Conservation (phyloP, 2,888 invertebrate species). For the Calliopum simillimum region DNA sequence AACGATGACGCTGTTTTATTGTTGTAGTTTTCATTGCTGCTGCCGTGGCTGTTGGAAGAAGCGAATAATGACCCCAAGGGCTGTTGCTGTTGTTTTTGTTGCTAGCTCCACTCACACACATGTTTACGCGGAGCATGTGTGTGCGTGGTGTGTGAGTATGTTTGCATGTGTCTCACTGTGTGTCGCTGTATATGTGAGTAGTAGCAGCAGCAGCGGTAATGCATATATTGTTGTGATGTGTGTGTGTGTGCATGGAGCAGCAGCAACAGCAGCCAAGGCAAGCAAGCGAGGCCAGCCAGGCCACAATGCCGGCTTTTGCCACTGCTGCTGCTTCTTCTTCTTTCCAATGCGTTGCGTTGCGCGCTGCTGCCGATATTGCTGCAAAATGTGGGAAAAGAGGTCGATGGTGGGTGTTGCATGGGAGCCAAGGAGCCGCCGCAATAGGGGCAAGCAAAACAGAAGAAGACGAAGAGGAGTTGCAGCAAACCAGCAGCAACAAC, state of each 20-base stretch:
- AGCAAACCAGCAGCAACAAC: conserved; percentile 2
- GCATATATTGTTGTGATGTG: background rate
- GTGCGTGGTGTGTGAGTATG: too few species aligned
- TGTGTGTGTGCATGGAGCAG: conserved; percentile 42
- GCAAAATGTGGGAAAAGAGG: conserved; percentile 9
- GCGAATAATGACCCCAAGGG: conserved; percentile 67
- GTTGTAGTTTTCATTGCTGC: conserved; percentile 30
- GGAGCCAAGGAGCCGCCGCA: background rate
- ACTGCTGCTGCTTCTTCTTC: conserved; percentile 1
- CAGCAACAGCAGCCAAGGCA: conserved; percentile 31
- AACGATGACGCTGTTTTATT: conserved; percentile 13
- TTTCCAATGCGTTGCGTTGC: background rate
- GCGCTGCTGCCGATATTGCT: background rate
- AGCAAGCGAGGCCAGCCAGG: conserved; percentile 7
- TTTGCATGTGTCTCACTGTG: too few species aligned
- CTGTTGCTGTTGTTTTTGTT: conserved; percentile 41
- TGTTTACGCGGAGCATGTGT: conserved; percentile 30
- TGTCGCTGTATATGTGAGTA: too few species aligned
- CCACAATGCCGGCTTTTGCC: conserved; percentile 15
- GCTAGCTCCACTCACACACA: conserved; percentile 24
- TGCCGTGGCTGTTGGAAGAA: conserved; percentile 49
- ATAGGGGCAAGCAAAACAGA: conserved; percentile 3
- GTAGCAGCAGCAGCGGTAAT: too few species aligned
- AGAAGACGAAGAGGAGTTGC: conserved; percentile 2
- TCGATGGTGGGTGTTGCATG: background rate